Evolutionary conservation across 2,888 invertebrate species (phyloP), one percentile per base, ranked within the genome.

Genomic region (Strigamia transsilvanica): DNA sequence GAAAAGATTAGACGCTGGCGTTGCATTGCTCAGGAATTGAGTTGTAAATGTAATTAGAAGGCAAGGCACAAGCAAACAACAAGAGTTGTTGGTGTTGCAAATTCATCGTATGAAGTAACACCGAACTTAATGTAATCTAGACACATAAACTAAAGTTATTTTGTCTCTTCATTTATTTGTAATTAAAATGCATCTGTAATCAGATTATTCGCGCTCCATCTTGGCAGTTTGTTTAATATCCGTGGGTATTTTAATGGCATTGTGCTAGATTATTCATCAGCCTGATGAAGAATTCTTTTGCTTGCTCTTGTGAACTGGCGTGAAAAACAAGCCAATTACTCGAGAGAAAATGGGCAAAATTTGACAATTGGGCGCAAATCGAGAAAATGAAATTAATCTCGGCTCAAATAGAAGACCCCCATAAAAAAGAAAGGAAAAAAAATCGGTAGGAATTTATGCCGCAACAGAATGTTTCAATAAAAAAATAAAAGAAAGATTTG

Each of bases 171-270:
- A 81, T 81, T 81, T 81, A 73, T 81, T 81, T 81, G 81, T 81
- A 81, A 81, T 81, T 81, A 81, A 81, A 81, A 81, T 81, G 81
- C 81, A 81, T 27, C 73, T 73, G 38, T 81, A 81, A 81, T 81
- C 81, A 73, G 81, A 81, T 81, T 81, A 81, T 32, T 42, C 73
- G 81, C 18, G 73, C 73, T 12, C 81, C 41, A 42, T 81, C 38
- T 81, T 81, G 41, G 73, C 51, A 46, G 73, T 73, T 81, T 81
- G 81, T 81, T 81, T 81, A 81, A 81, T 81, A 81, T 81, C 81
- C 81, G 41, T 73, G 81, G 81, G 73, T 42, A 73, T 81, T 81
- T 81, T 81, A 81, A 81, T 81, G 81, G 81, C 81, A 81, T 73
- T 38, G 41, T 18, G 34, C 38, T 81, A 41, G 81, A 81, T 81